Conservation (phyloP, 2,888 invertebrate genomes). For the Didymodactylos carnosus region DNA sequence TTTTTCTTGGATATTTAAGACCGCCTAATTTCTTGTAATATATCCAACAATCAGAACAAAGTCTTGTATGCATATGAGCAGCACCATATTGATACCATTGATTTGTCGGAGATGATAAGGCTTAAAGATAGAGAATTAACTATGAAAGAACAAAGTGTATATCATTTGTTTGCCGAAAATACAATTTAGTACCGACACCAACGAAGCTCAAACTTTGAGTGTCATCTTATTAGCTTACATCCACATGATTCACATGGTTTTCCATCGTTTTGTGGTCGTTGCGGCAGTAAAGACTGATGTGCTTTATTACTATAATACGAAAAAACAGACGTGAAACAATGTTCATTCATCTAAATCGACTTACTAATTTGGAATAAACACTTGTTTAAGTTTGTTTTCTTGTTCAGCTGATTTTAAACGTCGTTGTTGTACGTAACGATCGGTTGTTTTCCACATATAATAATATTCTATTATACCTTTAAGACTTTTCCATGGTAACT, state of each 20-base stretch:
- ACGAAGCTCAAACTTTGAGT: no score
- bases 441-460: constrained; percentile 99
- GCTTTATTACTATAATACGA: neutral
- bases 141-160: no score
- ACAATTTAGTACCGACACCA: no score
- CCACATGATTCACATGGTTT: neutral
- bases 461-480: constrained; percentile 98
- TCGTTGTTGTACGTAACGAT: constrained; percentile 90
- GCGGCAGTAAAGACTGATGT: neutral
- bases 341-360: neutral
- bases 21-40: constrained; percentile 8
- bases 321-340: neutral
- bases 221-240: no score
- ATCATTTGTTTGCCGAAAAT: no score
- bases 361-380: constrained; percentile 61
- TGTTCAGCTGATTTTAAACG: constrained; percentile 91
- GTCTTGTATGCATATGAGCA: neutral
- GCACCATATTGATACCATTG: neutral
- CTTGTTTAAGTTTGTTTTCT: constrained; percentile 83
- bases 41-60: constrained; percentile 10
- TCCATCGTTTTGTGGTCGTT: neutral
- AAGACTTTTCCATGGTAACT: constrained; percentile 91
- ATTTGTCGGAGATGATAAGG: neutral
- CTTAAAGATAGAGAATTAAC: neutral
- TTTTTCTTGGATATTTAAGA: constrained; percentile 8